A percentile compares a stretch with the other conserved stretches of the same genome.
These are phyloP conservation scores for Pangasianodon hypophthalmus DNA, from an alignment of 2,113 vertebrate genomes.

Conservation along the genomic window DNA sequence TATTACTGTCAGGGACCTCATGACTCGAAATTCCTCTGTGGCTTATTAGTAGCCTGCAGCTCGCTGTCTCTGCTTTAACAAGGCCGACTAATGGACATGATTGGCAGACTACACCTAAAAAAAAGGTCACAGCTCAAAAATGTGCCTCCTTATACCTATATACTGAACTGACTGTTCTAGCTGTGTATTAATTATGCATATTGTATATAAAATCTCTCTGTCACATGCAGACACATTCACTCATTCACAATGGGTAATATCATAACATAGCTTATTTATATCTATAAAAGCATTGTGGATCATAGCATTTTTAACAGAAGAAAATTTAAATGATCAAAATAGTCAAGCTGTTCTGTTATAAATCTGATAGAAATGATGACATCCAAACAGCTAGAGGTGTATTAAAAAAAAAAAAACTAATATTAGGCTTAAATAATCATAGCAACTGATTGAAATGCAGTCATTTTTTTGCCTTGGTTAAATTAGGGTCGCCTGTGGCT, in stretches of 20 bases:
- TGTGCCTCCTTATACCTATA: slow-evolving; percentile 19
- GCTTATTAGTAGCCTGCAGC: slow-evolving; percentile 44
- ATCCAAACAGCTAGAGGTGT: not conserved
- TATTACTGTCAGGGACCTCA: slow-evolving; percentile 22
- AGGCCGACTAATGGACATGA: slow-evolving; percentile 35
- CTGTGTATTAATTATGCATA: slow-evolving; percentile 24
- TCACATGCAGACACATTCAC: not conserved
- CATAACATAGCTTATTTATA: not conserved
- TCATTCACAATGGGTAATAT: not conserved
- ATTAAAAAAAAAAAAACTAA: not conserved
- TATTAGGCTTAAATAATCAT: slow-evolving; percentile 18
- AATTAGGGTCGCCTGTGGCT: slow-evolving; percentile 51
- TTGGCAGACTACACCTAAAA: slow-evolving; percentile 34
- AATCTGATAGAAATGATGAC: not conserved
- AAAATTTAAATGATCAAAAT: not conserved
- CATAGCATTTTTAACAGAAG: slow-evolving; percentile 5
- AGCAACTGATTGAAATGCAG: no score
- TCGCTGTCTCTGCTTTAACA: slow-evolving; percentile 18
- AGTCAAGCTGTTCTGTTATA: not conserved
- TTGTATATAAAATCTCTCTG: not conserved
- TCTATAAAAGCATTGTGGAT: not conserved
- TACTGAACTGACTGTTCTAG: slow-evolving; percentile 9
- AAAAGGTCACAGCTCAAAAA: slow-evolving; percentile 17
- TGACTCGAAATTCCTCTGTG: slow-evolving; percentile 35
- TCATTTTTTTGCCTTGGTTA: slow-evolving; percentile 39